Evolutionary conservation across 2,888 invertebrate species (phyloP).

Genomic region (Drosophila heteroneura): DNA sequence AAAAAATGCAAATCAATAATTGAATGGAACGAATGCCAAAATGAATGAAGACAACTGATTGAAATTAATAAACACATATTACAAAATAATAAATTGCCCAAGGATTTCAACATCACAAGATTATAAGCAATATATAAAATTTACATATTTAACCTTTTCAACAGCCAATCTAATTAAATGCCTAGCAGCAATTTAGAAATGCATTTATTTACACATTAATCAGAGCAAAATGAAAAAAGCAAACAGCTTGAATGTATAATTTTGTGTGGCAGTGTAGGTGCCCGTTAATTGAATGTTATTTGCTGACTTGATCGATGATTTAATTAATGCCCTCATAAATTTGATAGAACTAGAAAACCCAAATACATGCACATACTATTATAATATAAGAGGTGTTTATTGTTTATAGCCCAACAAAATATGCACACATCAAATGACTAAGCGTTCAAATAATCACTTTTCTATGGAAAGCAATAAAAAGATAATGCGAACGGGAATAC

Average conservation of each 20-base stretch:
- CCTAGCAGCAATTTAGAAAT: not conserved
- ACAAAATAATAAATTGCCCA: not conserved
- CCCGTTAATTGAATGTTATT: slow-evolving; percentile 14
- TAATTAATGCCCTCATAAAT: slow-evolving; percentile 41
- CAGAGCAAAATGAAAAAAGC: not conserved
- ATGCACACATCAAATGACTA: slow-evolving; percentile 39
- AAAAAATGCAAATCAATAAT: slow-evolving; percentile 59
- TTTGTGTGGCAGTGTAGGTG: slow-evolving; percentile 2
- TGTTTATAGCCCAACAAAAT: slow-evolving; percentile 25
- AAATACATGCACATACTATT: not conserved
- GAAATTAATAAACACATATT: slow-evolving; percentile 14
- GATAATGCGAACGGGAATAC: slow-evolving; percentile 41
- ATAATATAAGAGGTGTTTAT: not conserved
- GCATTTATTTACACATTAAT: not conserved
- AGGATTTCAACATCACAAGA: not conserved
- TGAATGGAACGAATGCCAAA: slow-evolving; percentile 49
- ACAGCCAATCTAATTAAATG: not conserved
- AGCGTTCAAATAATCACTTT: slow-evolving; percentile 45
- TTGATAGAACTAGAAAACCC: slow-evolving; percentile 19
- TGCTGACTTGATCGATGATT: slow-evolving; percentile 29
- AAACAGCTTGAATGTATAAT: not conserved
- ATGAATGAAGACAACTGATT: slow-evolving; percentile 52
- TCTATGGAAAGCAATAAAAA: slow-evolving; percentile 36
- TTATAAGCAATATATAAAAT: not conserved
- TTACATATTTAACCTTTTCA: not conserved